Evolutionary conservation across 1,140 invertebrate species (phyloP).

Genomic region (Zaprionus vittiger): DNA sequence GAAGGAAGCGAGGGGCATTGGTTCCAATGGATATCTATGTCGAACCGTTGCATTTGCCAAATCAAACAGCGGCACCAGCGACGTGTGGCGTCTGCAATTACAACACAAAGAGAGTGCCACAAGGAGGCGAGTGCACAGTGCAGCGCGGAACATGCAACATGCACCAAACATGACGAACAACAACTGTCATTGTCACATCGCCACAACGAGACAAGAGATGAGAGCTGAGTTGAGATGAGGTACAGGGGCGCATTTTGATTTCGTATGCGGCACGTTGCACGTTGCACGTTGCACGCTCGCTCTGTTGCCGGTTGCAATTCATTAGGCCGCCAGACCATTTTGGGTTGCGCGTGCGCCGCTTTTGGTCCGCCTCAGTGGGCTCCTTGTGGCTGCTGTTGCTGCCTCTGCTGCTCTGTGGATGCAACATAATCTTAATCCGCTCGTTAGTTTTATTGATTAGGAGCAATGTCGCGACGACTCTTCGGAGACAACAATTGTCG

Average conservation of each 20-base stretch:
- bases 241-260: constrained; percentile 47
- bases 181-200: constrained; percentile 83
- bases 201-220: constrained; percentile 45
- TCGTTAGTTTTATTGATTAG: constrained; percentile 83
- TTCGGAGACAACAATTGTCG: constrained; percentile 82
- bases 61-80: constrained; percentile 72
- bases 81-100: constrained; percentile 84
- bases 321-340: constrained; percentile 78
- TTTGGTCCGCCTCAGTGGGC: constrained; percentile 64
- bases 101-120: constrained; percentile 63
- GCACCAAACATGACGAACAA: constrained; percentile 82
- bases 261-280: constrained; percentile 54
- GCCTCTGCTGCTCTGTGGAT: not conserved
- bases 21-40: constrained; percentile 57
- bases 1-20: constrained; percentile 12
- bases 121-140: constrained; percentile 39
- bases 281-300: constrained; percentile 31
- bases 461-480: constrained; percentile 75
- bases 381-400: not conserved
- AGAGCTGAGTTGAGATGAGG: constrained; percentile 8
- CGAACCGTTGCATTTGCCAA: constrained; percentile 80
- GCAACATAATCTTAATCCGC: constrained; percentile 81
- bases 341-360: constrained; percentile 77
- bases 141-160: constrained; percentile 46
- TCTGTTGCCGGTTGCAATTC: constrained; percentile 62